Evolutionary conservation across 2,797 vertebrate species (phyloP).

Genomic region (Triplophysa bombifrons): DNA sequence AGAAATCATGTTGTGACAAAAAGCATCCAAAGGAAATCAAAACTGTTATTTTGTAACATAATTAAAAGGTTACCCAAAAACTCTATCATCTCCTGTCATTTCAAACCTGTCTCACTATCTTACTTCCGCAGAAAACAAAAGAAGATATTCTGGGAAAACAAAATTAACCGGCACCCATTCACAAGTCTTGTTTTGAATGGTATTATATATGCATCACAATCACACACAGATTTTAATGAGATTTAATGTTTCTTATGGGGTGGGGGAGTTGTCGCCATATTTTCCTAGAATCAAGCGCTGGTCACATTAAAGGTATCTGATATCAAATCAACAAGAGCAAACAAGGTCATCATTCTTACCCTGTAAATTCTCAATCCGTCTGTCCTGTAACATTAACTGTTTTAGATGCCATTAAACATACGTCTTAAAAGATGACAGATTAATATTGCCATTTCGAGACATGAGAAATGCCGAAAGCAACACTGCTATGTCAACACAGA

Average conservation of each 20-base stretch:
- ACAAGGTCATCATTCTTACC: slow-evolving; percentile 31
- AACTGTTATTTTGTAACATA: too few relatives aligned
- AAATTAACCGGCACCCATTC: too few relatives aligned
- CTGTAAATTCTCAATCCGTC: slow-evolving; percentile 33
- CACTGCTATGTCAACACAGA: slow-evolving; percentile 42
- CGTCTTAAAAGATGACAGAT: slow-evolving; percentile 21
- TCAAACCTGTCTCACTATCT: too few relatives aligned
- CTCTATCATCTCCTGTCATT: too few relatives aligned
- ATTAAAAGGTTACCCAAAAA: too few relatives aligned
- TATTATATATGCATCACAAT: too few relatives aligned
- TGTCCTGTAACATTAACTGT: slow-evolving; percentile 5
- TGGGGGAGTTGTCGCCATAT: neutral
- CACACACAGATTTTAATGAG: neutral
- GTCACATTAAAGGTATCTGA: slow-evolving; percentile 36
- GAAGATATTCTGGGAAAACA: too few relatives aligned
- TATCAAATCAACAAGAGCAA: slow-evolving; percentile 45
- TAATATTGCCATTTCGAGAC: neutral
- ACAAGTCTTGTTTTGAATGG: too few relatives aligned
- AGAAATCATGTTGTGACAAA: too few relatives aligned
- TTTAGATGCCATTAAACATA: slow-evolving; percentile 11
- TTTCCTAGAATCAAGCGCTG: slow-evolving; percentile 7
- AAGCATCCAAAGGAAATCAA: too few relatives aligned
- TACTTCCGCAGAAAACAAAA: too few relatives aligned
- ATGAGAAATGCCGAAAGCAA: slow-evolving; percentile 38
- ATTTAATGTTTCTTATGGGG: neutral